A percentile compares a stretch with the other conserved stretches of the same genome.
Conservation (phyloP, 1,140 invertebrate genomes). For the Arion vulgaris region DNA sequence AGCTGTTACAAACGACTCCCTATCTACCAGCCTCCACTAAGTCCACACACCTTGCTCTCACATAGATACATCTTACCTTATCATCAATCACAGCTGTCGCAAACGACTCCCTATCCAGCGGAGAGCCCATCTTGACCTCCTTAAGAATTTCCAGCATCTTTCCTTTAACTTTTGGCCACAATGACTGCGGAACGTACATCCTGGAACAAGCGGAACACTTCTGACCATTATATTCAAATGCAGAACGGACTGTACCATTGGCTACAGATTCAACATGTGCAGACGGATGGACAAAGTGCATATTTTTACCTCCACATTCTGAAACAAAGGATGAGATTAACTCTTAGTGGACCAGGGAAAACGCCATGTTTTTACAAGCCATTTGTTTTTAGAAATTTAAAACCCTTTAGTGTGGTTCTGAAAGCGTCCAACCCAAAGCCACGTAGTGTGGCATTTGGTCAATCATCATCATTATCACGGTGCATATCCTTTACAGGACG, state of each 20-base stretch:
- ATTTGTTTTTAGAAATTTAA: background rate
- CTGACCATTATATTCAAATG: constrained; percentile 96
- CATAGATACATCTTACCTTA: too few species aligned
- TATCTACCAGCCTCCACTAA: too few species aligned
- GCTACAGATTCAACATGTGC: constrained; percentile 90
- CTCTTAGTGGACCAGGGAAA: background rate
- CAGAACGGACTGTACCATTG: constrained; percentile 87
- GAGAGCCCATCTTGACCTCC: constrained; percentile 86
- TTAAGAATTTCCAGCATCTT: constrained; percentile 67
- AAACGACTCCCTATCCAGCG: constrained; percentile 87
- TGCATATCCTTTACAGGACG: too few species aligned
- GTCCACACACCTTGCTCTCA: too few species aligned
- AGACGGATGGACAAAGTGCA: constrained; percentile 94
- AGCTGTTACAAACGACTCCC: too few species aligned
- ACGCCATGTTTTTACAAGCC: too few species aligned
- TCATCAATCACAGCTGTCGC: constrained; percentile 96
- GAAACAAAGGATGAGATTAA: constrained; percentile 37
- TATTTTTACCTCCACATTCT: constrained; percentile 99
- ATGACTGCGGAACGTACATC: constrained; percentile 92
- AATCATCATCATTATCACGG: too few species aligned
- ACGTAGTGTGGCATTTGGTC: too few species aligned
- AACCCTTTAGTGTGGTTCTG: background rate
- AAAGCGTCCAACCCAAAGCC: too few species aligned
- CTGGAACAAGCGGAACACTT: constrained; percentile 99
- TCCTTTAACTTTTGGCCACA: constrained; percentile 84